Percentiles rank a stretch among this genome's conserved stretches.
Evolutionary conservation across 2,797 vertebrate species (phyloP).

Genomic region (Amblyraja radiata): DNA sequence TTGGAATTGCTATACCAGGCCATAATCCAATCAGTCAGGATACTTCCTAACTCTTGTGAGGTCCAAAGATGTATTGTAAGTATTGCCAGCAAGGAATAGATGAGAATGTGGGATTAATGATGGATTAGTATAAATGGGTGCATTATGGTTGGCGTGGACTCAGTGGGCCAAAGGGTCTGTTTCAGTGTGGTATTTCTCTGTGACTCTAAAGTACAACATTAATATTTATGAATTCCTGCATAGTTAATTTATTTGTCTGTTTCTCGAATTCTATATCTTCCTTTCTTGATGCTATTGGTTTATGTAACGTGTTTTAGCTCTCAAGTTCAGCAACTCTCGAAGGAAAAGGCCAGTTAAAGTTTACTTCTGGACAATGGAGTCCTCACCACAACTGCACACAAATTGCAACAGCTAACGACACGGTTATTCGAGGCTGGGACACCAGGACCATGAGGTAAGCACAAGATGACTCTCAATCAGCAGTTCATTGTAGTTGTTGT

Average conservation of each 20-base stretch:
- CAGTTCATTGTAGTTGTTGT: neutral
- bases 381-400: slow-evolving; percentile 93
- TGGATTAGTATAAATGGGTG: no score
- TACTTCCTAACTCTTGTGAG: neutral
- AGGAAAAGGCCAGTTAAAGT: slow-evolving; percentile 91
- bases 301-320: slow-evolving; percentile 57
- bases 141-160: no score
- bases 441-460: slow-evolving; percentile 86
- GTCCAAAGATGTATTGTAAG: neutral
- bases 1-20: no score
- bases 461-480: neutral
- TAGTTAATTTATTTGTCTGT: neutral
- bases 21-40: no score
- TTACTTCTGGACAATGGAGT: slow-evolving; percentile 89
- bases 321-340: slow-evolving; percentile 77
- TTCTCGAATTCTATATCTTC: neutral
- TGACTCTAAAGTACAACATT: neutral
- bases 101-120: no score
- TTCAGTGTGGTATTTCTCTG: no score
- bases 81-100: neutral
- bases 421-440: slow-evolving; percentile 85
- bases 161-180: no score
- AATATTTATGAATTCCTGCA: neutral
- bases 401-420: slow-evolving; percentile 88
- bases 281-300: neutral